Percentiles rank a stretch among this genome's conserved stretches.
Evolutionary conservation across 1,140 invertebrate species (phyloP).

Genomic region (Procambarus clarkii): DNA sequence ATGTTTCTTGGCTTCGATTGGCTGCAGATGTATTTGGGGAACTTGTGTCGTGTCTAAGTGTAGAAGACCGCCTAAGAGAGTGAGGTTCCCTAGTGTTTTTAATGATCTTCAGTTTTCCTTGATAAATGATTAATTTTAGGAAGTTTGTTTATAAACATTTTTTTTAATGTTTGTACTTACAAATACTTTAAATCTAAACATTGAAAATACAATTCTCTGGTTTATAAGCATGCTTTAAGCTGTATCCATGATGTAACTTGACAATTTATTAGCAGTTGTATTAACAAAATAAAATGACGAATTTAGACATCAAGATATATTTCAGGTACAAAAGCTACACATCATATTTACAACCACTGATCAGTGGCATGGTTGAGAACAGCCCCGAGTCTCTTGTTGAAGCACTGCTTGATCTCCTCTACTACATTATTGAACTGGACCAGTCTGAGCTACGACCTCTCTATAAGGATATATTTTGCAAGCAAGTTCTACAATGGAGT

Average conservation of each 20-base stretch:
- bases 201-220: too few relatives aligned
- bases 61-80: constrained; percentile 39
- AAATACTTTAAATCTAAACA: too few relatives aligned
- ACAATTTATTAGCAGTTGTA: too few relatives aligned
- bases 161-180: neutral
- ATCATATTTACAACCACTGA: neutral
- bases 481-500: neutral
- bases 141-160: neutral
- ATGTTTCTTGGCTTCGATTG: constrained; percentile 28
- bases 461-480: neutral
- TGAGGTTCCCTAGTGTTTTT: constrained; percentile 11
- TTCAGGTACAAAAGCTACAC: neutral
- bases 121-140: neutral
- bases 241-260: too few relatives aligned
- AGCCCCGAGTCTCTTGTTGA: neutral
- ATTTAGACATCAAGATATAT: neutral
- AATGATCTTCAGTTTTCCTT: neutral
- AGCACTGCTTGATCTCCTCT: neutral
- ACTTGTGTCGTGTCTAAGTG: constrained; percentile 10
- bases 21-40: constrained; percentile 64
- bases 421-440: neutral
- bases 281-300: too few relatives aligned
- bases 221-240: too few relatives aligned
- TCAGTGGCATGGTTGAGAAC: neutral
- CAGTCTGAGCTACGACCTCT: neutral